Evolutionary conservation across 2,113 vertebrate species (phyloP).

Genomic region (Dromiciops gliroides): DNA sequence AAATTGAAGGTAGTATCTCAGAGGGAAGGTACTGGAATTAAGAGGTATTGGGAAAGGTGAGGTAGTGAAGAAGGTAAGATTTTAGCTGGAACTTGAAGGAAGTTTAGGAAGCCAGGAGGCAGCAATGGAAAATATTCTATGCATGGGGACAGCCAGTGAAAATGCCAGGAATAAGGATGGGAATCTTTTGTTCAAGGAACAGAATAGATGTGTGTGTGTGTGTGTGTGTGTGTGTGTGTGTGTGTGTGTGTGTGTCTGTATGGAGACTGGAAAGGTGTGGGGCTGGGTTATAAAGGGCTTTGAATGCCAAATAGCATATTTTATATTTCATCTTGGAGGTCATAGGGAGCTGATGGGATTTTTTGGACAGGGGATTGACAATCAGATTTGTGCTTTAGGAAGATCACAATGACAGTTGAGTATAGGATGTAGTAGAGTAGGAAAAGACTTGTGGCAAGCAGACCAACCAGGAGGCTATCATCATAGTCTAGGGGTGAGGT

Average conservation of each 20-base stretch:
- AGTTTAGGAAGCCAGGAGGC: neutral
- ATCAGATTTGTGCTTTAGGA: neutral
- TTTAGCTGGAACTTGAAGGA: neutral
- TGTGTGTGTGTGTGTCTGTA: too few species aligned
- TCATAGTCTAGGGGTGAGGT: neutral
- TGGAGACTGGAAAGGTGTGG: neutral
- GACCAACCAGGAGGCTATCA: neutral
- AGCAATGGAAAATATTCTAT: neutral
- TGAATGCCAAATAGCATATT: neutral
- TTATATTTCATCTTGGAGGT: neutral
- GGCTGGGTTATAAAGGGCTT: neutral
- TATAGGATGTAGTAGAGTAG: neutral
- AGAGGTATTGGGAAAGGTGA: neutral
- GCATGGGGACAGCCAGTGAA: neutral
- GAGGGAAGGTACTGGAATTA: too few species aligned
- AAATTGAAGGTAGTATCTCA: neutral
- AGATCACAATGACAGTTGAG: neutral
- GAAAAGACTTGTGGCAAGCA: neutral
- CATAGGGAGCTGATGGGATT: neutral
- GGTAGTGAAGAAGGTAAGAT: neutral
- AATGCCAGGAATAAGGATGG: neutral
- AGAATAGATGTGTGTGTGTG: neutral
- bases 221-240: too few species aligned
- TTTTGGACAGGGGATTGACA: neutral
- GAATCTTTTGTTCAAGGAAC: neutral